These are phyloP conservation scores for Carlito syrichta DNA, from an alignment of 2,113 vertebrate genomes.

Conservation along the genomic window DNA sequence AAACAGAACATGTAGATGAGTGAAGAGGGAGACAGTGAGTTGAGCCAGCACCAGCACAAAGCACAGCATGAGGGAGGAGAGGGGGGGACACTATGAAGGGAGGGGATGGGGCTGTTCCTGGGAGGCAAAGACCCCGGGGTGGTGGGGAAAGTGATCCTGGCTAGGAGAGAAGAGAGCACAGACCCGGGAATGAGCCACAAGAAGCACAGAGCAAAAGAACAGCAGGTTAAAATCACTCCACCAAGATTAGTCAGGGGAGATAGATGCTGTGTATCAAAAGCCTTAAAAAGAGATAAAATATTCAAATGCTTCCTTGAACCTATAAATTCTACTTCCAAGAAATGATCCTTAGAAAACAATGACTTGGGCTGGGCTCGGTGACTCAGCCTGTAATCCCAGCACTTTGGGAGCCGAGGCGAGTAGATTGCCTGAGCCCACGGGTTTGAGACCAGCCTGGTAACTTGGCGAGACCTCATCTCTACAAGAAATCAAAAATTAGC, in stretches of 20 bases:
- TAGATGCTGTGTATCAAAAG: accelerated
- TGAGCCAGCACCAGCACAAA: too few relatives aligned
- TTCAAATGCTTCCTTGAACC: background rate
- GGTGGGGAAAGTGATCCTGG: too few relatives aligned
- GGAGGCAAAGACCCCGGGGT: too few relatives aligned
- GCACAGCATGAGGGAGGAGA: accelerated
- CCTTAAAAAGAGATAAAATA: background rate
- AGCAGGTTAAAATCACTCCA: background rate
- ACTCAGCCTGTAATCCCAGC: too few relatives aligned
- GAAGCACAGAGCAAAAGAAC: background rate
- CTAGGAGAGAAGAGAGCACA: background rate
- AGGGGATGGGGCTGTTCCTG: background rate
- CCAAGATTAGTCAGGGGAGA: background rate
- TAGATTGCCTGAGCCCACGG: too few relatives aligned
- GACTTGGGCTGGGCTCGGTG: too few relatives aligned
- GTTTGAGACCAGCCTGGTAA: too few relatives aligned
- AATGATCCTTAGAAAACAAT: background rate
- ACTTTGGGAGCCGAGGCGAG: too few relatives aligned
- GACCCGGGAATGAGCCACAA: accelerated
- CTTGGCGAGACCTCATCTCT: too few relatives aligned
- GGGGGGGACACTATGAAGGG: too few relatives aligned
- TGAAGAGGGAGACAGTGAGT: background rate
- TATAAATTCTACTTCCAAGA: background rate
- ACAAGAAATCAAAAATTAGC: too few relatives aligned
- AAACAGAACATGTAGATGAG: background rate